These are phyloP conservation scores for Osmerus eperlanus DNA, from an alignment of 2,113 vertebrate species.

Conservation along the genomic window DNA sequence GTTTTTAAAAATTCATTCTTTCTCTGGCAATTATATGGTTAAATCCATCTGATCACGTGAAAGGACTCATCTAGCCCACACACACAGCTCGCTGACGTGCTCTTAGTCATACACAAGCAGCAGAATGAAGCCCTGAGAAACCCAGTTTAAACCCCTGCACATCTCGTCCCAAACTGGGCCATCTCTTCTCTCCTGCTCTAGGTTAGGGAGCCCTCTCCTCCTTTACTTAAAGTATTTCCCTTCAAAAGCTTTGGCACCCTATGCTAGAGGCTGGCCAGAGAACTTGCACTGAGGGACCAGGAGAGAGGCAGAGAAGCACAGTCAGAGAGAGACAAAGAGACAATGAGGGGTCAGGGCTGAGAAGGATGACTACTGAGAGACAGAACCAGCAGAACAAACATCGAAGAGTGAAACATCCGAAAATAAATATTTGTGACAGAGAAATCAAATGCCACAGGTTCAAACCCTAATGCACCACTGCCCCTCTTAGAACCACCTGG, in stretches of 20 bases:
- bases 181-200: too few species aligned
- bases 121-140: not conserved
- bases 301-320: not conserved
- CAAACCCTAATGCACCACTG: too few species aligned
- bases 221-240: too few species aligned
- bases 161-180: too few species aligned
- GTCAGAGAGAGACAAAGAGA: not conserved
- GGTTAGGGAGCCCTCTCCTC: too few species aligned
- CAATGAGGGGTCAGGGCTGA: too few species aligned
- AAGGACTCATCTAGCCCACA: not conserved
- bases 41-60: not conserved
- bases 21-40: not conserved
- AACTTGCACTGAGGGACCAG: not conserved
- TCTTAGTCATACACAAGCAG: not conserved
- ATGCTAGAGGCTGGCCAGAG: too few species aligned
- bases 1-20: not conserved
- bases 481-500: too few species aligned
- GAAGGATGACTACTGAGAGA: too few species aligned
- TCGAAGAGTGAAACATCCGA: not conserved
- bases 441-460: too few species aligned
- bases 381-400: not conserved
- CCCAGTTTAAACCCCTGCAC: too few species aligned
- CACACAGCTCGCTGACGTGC: not conserved
- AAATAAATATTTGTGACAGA: not conserved
- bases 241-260: too few species aligned